A percentile compares a stretch with the other conserved stretches of the same genome.
These are phyloP conservation scores for Catharus ustulatus DNA, from an alignment of 2,797 vertebrate species.

Conservation along the genomic window DNA sequence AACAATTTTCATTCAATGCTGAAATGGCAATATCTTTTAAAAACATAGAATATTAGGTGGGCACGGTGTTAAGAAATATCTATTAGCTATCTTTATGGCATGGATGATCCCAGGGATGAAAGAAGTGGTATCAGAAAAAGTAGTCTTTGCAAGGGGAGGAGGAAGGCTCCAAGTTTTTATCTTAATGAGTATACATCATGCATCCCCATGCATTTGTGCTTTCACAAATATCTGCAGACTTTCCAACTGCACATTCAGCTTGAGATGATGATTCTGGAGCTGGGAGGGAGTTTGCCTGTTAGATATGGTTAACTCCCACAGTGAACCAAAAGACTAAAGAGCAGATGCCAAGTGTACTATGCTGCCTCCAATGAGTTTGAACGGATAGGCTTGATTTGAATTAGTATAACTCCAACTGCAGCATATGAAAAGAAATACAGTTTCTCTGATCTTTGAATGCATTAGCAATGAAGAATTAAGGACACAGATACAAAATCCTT, in stretches of 20 bases:
- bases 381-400: neutral
- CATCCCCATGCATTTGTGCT: neutral
- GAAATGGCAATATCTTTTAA: neutral
- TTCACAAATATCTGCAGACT: neutral
- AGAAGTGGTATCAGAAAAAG: neutral
- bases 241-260: neutral
- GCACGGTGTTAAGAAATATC: neutral
- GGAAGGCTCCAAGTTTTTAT: neutral
- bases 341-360: neutral
- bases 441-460: neutral
- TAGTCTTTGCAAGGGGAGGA: neutral
- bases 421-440: neutral
- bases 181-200: rapidly evolving
- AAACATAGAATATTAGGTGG: neutral
- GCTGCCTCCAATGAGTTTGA: neutral
- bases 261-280: neutral
- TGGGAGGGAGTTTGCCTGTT: neutral
- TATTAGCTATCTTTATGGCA: neutral
- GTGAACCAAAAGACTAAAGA: neutral
- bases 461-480: neutral
- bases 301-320: neutral
- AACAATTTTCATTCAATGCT: neutral
- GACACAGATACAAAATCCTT: neutral
- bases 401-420: neutral
- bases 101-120: neutral